Conservation (phyloP, 2,797 vertebrate species). For the Allobates femoralis region DNA sequence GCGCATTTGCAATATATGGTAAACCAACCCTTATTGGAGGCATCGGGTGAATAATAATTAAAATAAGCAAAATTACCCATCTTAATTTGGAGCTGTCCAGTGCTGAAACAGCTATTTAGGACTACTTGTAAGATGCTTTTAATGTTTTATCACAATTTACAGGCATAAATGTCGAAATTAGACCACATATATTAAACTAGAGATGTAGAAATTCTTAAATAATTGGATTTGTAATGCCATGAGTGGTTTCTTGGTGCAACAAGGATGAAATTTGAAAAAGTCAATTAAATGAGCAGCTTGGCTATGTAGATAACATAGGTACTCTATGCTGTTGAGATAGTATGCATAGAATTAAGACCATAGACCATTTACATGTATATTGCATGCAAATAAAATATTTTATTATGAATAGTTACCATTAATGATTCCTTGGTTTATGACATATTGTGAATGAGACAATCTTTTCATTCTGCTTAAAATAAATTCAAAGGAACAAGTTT, state of each 20-base stretch:
- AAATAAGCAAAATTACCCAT: neutral
- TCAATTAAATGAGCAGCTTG: no score
- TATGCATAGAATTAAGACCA: neutral
- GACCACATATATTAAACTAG: neutral
- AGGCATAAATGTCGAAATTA: neutral
- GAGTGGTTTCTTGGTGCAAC: no score
- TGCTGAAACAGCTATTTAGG: conserved; percentile 37
- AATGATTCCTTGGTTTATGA: neutral
- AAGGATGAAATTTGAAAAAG: no score
- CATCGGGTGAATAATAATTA: neutral
- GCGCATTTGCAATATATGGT: conserved; percentile 12
- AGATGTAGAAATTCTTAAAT: no score
- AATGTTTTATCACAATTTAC: neutral
- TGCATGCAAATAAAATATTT: neutral
- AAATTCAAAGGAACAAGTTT: neutral
- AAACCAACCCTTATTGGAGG: neutral
- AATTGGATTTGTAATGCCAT: no score
- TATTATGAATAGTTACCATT: neutral
- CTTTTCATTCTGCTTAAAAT: neutral
- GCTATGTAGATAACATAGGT: no score
- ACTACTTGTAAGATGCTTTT: neutral
- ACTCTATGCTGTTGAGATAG: no score
- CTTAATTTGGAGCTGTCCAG: conserved; percentile 41
- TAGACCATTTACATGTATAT: neutral
- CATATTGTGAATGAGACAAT: neutral